Evolutionary conservation across 1,140 invertebrate genomes (phyloP).

Genomic region (Hormaphis cornu): DNA sequence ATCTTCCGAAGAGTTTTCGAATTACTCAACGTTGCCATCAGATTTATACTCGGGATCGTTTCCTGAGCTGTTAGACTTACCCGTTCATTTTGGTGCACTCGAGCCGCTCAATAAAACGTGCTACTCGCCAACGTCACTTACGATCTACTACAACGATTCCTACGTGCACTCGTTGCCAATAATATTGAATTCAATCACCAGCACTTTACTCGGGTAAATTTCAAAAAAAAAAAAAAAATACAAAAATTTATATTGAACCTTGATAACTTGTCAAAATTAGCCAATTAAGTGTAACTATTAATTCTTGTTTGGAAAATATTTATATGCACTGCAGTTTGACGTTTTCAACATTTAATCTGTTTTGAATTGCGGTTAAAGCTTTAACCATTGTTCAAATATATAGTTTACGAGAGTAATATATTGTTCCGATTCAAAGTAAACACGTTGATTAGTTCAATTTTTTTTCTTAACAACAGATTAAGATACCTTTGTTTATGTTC

Average conservation of each 20-base stretch:
- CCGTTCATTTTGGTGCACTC: conserved; percentile 53
- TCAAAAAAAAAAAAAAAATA: not conserved
- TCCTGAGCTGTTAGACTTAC: conserved; percentile 37
- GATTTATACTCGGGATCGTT: conserved; percentile 54
- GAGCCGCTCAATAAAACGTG: not conserved
- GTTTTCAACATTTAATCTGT: no score
- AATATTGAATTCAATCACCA: conserved; percentile 62
- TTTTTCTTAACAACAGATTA: no score
- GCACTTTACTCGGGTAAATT: conserved; percentile 55
- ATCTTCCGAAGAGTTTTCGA: conserved; percentile 35
- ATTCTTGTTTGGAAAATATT: no score
- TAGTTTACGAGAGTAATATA: no score
- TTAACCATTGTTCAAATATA: no score
- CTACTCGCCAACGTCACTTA: conserved; percentile 40
- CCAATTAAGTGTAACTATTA: no score
- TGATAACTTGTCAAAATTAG: no score
- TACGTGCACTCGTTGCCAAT: conserved; percentile 68
- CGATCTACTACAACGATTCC: conserved; percentile 68
- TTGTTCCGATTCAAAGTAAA: no score
- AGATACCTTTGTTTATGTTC: not conserved
- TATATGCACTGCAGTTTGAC: no score
- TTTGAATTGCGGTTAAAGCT: no score
- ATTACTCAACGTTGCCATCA: conserved; percentile 42
- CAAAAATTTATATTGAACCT: not conserved
- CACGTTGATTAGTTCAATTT: no score